Evolutionary conservation across 2,797 vertebrate genomes (phyloP).

Genomic region (Eptatretus atami): DNA sequence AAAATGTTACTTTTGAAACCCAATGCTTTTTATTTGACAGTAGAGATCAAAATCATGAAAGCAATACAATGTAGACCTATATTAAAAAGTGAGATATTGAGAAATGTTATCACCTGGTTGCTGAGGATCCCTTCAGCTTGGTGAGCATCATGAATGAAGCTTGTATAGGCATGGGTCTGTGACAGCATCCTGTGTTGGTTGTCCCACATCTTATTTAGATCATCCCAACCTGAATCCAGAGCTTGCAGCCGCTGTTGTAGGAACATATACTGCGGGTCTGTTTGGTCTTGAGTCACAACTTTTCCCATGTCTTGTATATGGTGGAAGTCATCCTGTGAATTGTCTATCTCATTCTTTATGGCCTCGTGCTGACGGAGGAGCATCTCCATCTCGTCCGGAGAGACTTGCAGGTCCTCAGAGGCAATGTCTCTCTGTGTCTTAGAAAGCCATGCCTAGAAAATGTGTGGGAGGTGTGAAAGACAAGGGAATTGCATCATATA

Average conservation of each 20-base stretch:
- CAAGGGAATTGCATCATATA: too few relatives aligned
- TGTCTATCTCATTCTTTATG: constrained; percentile 55
- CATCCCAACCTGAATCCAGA: constrained; percentile 58
- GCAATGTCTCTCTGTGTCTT: constrained; percentile 54
- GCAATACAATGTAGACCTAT: too few relatives aligned
- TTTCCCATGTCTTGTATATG: constrained; percentile 38
- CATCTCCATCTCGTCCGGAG: constrained; percentile 37
- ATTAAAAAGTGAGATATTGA: too few relatives aligned
- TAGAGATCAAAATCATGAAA: too few relatives aligned
- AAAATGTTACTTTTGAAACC: too few relatives aligned
- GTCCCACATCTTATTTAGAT: constrained; percentile 69
- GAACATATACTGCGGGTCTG: constrained; percentile 49
- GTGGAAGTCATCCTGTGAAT: constrained; percentile 49
- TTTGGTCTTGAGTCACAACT: constrained; percentile 53
- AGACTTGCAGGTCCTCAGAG: constrained; percentile 53
- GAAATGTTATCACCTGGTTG: constrained; percentile 29
- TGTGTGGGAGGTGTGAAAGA: too few relatives aligned
- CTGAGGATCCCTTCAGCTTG: constrained; percentile 67
- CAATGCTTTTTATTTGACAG: too few relatives aligned
- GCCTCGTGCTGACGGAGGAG: constrained; percentile 43
- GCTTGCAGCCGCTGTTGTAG: constrained; percentile 54
- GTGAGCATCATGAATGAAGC: constrained; percentile 55
- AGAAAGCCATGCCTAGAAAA: constrained; percentile 33
- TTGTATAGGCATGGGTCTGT: constrained; percentile 51
- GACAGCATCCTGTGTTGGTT: constrained; percentile 44